These are phyloP conservation scores for Dasypogon diadema DNA, from an alignment of 2,888 invertebrate species.

Conservation along the genomic window DNA sequence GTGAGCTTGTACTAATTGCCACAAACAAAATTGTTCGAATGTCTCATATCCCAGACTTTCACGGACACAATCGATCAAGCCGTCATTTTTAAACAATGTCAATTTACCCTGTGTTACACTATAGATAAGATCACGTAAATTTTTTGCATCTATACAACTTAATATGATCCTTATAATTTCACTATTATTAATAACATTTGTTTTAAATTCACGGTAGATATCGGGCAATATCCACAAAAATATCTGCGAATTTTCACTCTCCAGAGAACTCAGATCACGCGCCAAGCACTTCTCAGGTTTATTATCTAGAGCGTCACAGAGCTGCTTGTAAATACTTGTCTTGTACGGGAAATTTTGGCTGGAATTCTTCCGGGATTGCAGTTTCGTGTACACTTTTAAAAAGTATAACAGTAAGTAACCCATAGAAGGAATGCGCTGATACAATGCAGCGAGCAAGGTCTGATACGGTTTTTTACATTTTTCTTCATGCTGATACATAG, in stretches of 20 bases:
- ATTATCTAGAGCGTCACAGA: slow-evolving; percentile 84
- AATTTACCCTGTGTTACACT: slow-evolving; percentile 90
- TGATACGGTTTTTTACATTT: slow-evolving; percentile 82
- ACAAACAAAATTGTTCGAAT: slow-evolving; percentile 96
- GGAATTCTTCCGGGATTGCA: slow-evolving; percentile 68
- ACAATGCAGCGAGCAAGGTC: slow-evolving; percentile 84
- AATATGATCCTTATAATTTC: slow-evolving; percentile 90
- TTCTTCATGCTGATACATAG: slow-evolving; percentile 82
- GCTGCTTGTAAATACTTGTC: slow-evolving; percentile 88
- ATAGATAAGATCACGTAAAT: slow-evolving; percentile 91
- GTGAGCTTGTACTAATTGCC: slow-evolving; percentile 96
- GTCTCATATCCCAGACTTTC: slow-evolving; percentile 96
- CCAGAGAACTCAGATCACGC: slow-evolving; percentile 88
- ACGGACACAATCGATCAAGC: slow-evolving; percentile 79
- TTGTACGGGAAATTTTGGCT: slow-evolving; percentile 77
- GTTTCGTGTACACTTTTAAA: slow-evolving; percentile 81
- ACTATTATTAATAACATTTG: slow-evolving; percentile 87
- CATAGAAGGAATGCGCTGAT: slow-evolving; percentile 77
- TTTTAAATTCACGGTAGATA: slow-evolving; percentile 90
- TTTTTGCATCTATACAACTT: slow-evolving; percentile 88
- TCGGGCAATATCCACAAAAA: slow-evolving; percentile 94
- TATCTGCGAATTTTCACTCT: slow-evolving; percentile 88
- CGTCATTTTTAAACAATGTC: slow-evolving; percentile 84
- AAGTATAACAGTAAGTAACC: slow-evolving; percentile 92
- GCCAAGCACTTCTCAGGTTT: slow-evolving; percentile 81